Evolutionary conservation across 2,113 vertebrate species (phyloP).

Genomic region (Oxyura jamaicensis): DNA sequence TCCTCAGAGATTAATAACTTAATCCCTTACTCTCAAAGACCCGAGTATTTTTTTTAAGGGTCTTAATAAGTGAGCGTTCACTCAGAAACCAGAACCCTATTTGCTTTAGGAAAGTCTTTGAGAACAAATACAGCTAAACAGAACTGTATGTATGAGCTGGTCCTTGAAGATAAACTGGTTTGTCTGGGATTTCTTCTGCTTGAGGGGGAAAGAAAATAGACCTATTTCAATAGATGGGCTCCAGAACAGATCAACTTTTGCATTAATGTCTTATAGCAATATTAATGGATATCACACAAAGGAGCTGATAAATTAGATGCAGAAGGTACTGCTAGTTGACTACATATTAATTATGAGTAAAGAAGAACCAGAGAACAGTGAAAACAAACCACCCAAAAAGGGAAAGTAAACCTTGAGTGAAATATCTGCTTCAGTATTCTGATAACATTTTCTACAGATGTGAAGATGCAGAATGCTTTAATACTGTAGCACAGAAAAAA

Average conservation of each 20-base stretch:
- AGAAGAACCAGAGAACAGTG: not conserved
- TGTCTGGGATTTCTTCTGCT: not conserved
- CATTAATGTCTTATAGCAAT: not conserved
- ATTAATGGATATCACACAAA: not conserved
- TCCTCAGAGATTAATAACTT: not conserved
- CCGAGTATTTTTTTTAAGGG: not conserved
- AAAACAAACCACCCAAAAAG: not conserved
- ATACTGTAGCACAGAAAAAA: not conserved
- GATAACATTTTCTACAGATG: not conserved
- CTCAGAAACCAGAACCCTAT: not conserved
- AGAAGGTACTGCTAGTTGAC: not conserved
- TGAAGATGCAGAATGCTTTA: not conserved
- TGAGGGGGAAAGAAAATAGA: not conserved
- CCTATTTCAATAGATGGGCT: not conserved
- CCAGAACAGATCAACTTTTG: too few species aligned
- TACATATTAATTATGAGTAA: not conserved
- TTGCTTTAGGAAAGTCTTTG: not conserved
- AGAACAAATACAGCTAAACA: not conserved
- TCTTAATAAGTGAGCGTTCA: not conserved
- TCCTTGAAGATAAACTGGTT: not conserved
- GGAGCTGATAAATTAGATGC: not conserved
- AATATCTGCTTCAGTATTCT: not conserved
- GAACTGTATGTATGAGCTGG: not conserved
- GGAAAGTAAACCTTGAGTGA: not conserved
- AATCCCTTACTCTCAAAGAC: not conserved